A percentile compares a stretch with the other conserved stretches of the same genome.
These are phyloP conservation scores for Motacilla alba DNA, from an alignment of 2,113 vertebrate species.

Conservation along the genomic window DNA sequence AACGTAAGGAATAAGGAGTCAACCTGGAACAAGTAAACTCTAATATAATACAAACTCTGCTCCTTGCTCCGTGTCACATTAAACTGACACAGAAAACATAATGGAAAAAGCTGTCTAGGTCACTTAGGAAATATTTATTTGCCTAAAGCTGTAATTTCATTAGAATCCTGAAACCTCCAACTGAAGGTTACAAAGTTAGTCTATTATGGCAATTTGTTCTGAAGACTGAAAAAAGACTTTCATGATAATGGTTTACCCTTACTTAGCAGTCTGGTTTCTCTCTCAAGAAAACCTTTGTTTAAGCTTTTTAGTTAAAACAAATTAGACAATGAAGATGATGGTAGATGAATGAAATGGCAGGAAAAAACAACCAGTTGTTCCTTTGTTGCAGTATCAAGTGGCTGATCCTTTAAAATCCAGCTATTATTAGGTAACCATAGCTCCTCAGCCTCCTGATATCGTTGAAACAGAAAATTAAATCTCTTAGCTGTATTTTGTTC, in stretches of 20 bases:
- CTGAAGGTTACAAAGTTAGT: not conserved
- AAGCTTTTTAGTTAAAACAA: not conserved
- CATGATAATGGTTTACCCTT: not conserved
- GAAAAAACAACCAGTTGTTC: not conserved
- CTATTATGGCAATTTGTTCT: not conserved
- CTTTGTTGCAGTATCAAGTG: not conserved
- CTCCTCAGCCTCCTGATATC: not conserved
- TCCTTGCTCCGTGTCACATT: not conserved
- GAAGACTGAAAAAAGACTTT: not conserved
- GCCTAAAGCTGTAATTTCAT: not conserved
- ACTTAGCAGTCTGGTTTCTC: not conserved
- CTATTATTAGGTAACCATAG: not conserved
- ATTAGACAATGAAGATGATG: not conserved
- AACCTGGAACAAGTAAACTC: not conserved
- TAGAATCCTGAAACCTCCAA: not conserved
- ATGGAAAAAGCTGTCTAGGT: not conserved
- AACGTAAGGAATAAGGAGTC: not conserved
- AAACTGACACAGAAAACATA: not conserved
- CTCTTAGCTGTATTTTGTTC: not conserved
- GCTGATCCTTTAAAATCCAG: not conserved
- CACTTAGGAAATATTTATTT: not conserved
- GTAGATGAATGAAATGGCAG: rapidly evolving
- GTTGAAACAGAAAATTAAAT: not conserved
- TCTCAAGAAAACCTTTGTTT: not conserved
- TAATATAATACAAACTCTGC: not conserved